Conservation (phyloP, 1,140 invertebrate species). For the Drosophila kikkawai region DNA sequence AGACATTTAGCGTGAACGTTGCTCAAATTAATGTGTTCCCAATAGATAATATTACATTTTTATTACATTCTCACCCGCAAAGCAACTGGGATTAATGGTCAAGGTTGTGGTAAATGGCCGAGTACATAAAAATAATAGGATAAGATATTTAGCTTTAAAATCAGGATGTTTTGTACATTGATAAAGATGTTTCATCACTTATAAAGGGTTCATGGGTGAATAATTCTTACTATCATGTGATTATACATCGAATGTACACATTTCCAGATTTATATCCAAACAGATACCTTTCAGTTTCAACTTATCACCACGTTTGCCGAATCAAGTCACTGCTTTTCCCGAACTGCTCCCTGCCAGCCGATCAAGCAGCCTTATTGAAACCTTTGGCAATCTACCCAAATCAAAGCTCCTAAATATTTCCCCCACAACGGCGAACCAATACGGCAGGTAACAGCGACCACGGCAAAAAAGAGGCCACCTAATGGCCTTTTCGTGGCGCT, state of each 20-base stretch:
- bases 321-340: not conserved
- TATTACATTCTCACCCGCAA: slow-evolving; percentile 51
- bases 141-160: not conserved
- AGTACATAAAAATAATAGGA: slow-evolving; percentile 53
- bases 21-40: slow-evolving; percentile 78
- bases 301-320: no score
- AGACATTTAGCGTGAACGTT: slow-evolving; percentile 32
- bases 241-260: not conserved
- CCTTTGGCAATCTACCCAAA: slow-evolving; percentile 33
- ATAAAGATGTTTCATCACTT: no score
- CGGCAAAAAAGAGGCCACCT: slow-evolving; percentile 2
- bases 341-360: not conserved
- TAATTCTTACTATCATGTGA: not conserved
- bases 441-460: slow-evolving; percentile 4
- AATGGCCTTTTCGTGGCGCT: slow-evolving; percentile 28
- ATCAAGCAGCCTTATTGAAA: slow-evolving; percentile 17
- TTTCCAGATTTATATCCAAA: not conserved
- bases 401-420: slow-evolving; percentile 39
- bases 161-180: not conserved
- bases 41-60: slow-evolving; percentile 76
- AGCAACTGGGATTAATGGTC: slow-evolving; percentile 12
- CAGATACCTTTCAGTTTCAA: not conserved
- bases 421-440: slow-evolving; percentile 23
- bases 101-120: slow-evolving; percentile 2
- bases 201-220: not conserved